Evolutionary conservation across 2,113 vertebrate genomes (phyloP).

Genomic region (Pseudonaja textilis): DNA sequence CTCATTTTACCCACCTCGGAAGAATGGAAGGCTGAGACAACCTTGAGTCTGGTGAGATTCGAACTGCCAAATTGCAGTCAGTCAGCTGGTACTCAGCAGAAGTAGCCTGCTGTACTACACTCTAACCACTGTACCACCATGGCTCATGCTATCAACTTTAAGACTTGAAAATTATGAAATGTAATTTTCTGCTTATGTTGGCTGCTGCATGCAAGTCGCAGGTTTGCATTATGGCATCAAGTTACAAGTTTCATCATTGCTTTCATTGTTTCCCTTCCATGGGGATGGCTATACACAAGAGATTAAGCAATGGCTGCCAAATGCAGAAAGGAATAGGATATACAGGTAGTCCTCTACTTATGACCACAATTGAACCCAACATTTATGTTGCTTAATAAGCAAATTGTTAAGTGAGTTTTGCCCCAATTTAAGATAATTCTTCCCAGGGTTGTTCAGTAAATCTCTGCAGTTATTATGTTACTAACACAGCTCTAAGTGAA

Average conservation of each 20-base stretch:
- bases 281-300: background rate
- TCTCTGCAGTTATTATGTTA: background rate
- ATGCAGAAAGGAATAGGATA: background rate
- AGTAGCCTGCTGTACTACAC: too few species aligned
- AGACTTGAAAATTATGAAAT: background rate
- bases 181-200: background rate
- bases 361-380: background rate
- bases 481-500: background rate
- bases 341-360: background rate
- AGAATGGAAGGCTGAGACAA: too few species aligned
- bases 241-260: background rate
- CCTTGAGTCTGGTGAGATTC: too few species aligned
- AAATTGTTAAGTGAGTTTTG: background rate
- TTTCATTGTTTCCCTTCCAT: background rate
- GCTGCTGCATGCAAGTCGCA: background rate
- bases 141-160: background rate
- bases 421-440: background rate
- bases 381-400: background rate
- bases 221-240: background rate
- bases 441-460: background rate
- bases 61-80: too few species aligned
- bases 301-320: background rate
- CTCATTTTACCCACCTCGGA: too few species aligned
- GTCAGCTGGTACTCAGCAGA: too few species aligned
- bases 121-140: too few species aligned